Evolutionary conservation across 2,797 vertebrate species (phyloP), one percentile per base, ranked within the genome.

Genomic region (Platalea minor): DNA sequence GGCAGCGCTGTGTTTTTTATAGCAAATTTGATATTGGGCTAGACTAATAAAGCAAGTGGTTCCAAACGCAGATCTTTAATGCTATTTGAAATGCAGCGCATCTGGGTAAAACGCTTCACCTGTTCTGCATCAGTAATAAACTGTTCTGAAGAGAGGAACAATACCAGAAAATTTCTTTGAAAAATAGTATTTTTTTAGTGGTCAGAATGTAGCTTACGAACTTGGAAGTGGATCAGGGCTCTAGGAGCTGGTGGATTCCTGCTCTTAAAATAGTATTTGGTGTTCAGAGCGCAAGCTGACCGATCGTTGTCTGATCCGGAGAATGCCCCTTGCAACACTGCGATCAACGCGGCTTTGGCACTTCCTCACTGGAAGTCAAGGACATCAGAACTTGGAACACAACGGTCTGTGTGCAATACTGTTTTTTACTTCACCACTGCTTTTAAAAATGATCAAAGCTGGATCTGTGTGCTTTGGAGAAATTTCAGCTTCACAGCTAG

Each of bases 401-500:
- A 81, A 24, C 41, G 26, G 41, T 23, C 51, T 68, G 39, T 84
- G 37, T 63, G 64, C 35, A 56, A 15, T 48, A 37, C 26, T 1
- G 0, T 11, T 67, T 70, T 83, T 80, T 61, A 33, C 13, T 87
- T 92, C 72, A 63, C 54, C 43, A 10, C 53, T 82, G 79, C 54
- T 77, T 91, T 94, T 53, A 48, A 85, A 88, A 93, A 56, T 72
- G 23, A 59, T 84, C 72, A 91, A 91, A 33, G 91, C 85, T 88
- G 80, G 46, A 48, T 93, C 50, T 95, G 48, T 83, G 93, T 93
- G 85, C 75, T 87, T 88, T 95, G 93, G 88, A 94, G 93, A 88
- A 87, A 78, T 85, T 95, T 90, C 84, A 96, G 76, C 54, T 91
- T 95, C 80, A 46, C 85, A 86, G 85, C 69, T 86, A 91, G 84